These are phyloP conservation scores for Drosophila takahashii DNA, from an alignment of 1,140 invertebrate species.

Conservation along the genomic window DNA sequence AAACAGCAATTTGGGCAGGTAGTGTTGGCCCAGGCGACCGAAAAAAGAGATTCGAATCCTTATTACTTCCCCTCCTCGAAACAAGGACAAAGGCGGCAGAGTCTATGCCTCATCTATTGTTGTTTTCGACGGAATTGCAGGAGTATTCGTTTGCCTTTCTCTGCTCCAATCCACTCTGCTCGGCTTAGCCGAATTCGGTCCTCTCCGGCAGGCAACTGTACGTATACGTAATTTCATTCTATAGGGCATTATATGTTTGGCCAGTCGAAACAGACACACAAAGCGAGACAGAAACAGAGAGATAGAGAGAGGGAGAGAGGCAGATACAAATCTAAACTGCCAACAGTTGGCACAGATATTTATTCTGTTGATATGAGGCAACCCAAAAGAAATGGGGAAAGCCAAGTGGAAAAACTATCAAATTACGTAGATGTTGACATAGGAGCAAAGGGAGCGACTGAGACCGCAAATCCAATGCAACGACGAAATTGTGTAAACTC, in stretches of 20 bases:
- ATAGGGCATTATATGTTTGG: constrained; percentile 68
- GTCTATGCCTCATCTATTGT: constrained; percentile 8
- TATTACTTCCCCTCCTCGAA: constrained; percentile 1
- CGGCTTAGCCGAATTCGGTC: constrained; percentile 9
- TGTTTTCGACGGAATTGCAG: constrained; percentile 29
- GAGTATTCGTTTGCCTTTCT: constrained; percentile 37
- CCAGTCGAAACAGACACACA: constrained; percentile 15
- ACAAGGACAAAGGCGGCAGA: constrained; percentile 20
- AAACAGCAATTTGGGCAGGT: constrained; percentile 49
- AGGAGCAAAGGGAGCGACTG: constrained; percentile 16
- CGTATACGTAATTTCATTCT: constrained; percentile 55
- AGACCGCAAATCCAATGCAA: constrained; percentile 49
- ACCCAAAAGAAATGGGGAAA: constrained; percentile 45
- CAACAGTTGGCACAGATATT: constrained; percentile 55
- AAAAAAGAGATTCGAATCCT: constrained; percentile 8
- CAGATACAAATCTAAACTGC: constrained; percentile 52
- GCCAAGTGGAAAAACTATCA: constrained; percentile 76
- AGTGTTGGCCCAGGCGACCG: constrained; percentile 3
- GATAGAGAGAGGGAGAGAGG: background rate
- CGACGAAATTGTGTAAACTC: constrained; percentile 53
- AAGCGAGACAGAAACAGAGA: constrained; percentile 2
- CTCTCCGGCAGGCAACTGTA: constrained; percentile 30
- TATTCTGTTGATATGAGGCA: constrained; percentile 58
- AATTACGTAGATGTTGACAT: constrained; percentile 75
- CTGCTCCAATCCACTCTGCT: constrained; percentile 11